These are phyloP conservation scores for Dinoponera quadriceps DNA, from an alignment of 1,140 invertebrate genomes.

Conservation along the genomic window DNA sequence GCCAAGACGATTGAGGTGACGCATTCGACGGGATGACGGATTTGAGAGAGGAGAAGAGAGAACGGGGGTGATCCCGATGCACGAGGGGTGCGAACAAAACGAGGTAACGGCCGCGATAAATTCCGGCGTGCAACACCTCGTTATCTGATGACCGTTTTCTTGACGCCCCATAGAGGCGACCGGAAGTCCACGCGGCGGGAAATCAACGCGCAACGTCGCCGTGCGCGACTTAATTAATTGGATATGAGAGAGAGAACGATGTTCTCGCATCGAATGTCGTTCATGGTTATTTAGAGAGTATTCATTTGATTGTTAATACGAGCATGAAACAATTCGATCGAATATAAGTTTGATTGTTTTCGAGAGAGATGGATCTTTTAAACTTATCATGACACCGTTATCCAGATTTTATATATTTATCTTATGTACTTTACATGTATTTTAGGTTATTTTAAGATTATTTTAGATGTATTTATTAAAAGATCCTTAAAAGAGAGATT, in stretches of 20 bases:
- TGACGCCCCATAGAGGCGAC: conserved; percentile 15
- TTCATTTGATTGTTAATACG: conserved; percentile 2
- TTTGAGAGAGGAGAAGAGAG: background rate
- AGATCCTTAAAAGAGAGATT: background rate
- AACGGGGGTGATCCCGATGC: conserved; percentile 6
- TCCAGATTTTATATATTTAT: no score
- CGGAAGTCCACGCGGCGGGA: conserved; percentile 32
- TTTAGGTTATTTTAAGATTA: background rate
- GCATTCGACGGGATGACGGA: background rate
- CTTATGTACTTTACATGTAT: no score
- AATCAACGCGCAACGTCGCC: conserved; percentile 4
- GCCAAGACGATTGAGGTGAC: background rate
- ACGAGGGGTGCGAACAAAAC: conserved; percentile 44
- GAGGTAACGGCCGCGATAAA: conserved; percentile 67
- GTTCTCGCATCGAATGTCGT: background rate
- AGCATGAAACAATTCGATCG: background rate
- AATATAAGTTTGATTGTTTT: background rate
- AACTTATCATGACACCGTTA: no score
- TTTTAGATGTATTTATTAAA: background rate
- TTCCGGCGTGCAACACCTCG: conserved; percentile 17
- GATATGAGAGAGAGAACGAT: background rate
- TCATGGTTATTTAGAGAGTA: background rate
- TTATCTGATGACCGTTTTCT: conserved; percentile 61
- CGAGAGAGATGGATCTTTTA: background rate
- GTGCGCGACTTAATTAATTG: conserved; percentile 44